Conservation (phyloP, 2,888 invertebrate genomes). For the Chirona hameri region DNA sequence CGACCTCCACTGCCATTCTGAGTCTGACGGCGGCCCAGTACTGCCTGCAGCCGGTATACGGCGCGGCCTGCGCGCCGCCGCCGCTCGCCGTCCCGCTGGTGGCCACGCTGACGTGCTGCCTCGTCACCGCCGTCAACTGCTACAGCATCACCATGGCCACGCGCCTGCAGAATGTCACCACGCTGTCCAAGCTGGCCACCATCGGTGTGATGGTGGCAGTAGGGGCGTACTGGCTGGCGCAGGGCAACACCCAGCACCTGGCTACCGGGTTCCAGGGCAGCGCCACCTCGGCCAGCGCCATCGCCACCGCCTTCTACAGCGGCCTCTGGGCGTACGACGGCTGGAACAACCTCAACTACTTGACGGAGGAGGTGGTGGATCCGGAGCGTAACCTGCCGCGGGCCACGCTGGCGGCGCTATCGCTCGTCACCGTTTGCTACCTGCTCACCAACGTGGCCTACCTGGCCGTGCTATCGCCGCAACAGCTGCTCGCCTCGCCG, state of each 20-base stretch:
- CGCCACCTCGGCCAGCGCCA: conserved; percentile 59
- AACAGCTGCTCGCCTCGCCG: conserved; percentile 66
- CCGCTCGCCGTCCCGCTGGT: conserved; percentile 40
- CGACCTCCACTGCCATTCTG: conserved; percentile 75
- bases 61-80: conserved; percentile 39
- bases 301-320: conserved; percentile 76
- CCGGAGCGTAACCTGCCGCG: conserved; percentile 68
- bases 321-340: conserved; percentile 88
- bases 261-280: conserved; percentile 63
- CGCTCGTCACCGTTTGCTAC: conserved; percentile 62
- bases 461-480: conserved; percentile 69
- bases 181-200: conserved; percentile 71
- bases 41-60: conserved; percentile 44
- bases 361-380: conserved; percentile 46
- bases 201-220: conserved; percentile 73
- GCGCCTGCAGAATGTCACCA: conserved; percentile 74
- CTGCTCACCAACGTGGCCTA: conserved; percentile 82
- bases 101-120: neutral
- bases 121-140: conserved; percentile 54
- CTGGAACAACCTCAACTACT: conserved; percentile 56
- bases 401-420: conserved; percentile 72
- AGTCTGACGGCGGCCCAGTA: conserved; percentile 73
- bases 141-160: conserved; percentile 75
- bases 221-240: conserved; percentile 61
- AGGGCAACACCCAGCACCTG: conserved; percentile 56